Evolutionary conservation across 2,113 vertebrate genomes (phyloP).

Genomic region (Lontra canadensis): DNA sequence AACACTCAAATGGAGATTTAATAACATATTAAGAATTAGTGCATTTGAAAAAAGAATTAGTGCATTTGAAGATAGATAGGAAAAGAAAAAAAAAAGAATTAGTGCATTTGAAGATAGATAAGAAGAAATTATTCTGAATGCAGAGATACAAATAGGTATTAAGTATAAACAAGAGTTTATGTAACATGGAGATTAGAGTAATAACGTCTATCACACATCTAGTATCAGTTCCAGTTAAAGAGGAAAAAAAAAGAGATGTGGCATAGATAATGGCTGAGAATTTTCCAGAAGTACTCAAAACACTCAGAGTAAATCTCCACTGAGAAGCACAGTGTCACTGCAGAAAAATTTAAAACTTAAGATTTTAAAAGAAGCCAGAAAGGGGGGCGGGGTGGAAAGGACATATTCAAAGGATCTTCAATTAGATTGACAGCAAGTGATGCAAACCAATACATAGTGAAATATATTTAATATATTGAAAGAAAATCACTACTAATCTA

Average conservation of each 20-base stretch:
- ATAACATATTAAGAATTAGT: background rate
- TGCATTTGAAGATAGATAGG: background rate
- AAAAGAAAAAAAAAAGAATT: background rate
- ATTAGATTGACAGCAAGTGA: background rate
- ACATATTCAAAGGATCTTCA: background rate
- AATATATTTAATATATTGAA: background rate
- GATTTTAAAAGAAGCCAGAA: background rate
- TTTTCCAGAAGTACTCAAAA: background rate
- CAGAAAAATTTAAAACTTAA: background rate
- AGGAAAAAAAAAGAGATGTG: background rate
- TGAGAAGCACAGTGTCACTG: background rate
- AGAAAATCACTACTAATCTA: background rate
- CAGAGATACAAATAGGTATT: background rate
- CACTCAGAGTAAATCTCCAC: background rate
- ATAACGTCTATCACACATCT: background rate
- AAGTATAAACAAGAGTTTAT: background rate
- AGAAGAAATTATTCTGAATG: background rate
- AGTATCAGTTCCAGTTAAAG: background rate
- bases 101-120: background rate
- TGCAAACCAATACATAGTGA: background rate
- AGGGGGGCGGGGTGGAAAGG: too few species aligned
- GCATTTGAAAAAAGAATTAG: background rate
- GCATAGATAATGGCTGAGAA: background rate
- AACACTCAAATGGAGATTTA: background rate
- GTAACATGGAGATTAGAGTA: background rate